Base-by-base conservation (phyloP, 2,113 vertebrate genomes). In the Dermatemys mawii region DNA sequence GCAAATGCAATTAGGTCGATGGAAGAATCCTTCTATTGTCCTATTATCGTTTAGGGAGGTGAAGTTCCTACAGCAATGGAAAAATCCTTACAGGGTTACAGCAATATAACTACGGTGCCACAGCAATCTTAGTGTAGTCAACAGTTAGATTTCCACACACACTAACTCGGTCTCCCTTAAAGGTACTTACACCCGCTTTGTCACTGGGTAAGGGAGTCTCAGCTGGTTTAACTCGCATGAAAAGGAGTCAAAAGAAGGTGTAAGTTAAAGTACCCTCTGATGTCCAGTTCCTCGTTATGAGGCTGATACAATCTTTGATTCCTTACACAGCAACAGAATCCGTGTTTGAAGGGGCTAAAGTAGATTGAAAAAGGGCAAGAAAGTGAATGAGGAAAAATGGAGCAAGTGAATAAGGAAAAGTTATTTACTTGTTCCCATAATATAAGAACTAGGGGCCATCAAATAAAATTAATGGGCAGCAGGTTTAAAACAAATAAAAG, bases 141-240 rank as follows among this genome's bases (percentile, higher is more conserved):
- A 67, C 63, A 67, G 60, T n/a, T 67, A 67, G 63, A n/a, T 1
- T 6, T 0, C 7, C 82, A 76, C 14, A 4, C 1, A 0, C 93
- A 50, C 0, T 0, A 44, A 63, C 24, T 75, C 76, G 8, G 35
- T 7, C 53, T 4, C 63, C 48, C 8, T n/a, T 63, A 35, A 17
- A 67, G 8, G 17, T 50, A 24, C 38, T 22, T 84, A 3, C 50
- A 60, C 38, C 88, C 70, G 57, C 60, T 83, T 70, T 79, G 38
- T 32, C 17, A 70, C 35, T 38, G 21, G 67, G 41, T 7, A 26
- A 82, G 51, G 78, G 91, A 83, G 35, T 83, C 87, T 27, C 38
- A 73, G 67, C 19, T 75, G 41, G 70, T 44, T 44, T 44, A 75
- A 44, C 41, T 27, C 46, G 26, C 11, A 75, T 14, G 22, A 75